Evolutionary conservation across 1,140 invertebrate species (phyloP).

Genomic region (Drosophila kikkawai): DNA sequence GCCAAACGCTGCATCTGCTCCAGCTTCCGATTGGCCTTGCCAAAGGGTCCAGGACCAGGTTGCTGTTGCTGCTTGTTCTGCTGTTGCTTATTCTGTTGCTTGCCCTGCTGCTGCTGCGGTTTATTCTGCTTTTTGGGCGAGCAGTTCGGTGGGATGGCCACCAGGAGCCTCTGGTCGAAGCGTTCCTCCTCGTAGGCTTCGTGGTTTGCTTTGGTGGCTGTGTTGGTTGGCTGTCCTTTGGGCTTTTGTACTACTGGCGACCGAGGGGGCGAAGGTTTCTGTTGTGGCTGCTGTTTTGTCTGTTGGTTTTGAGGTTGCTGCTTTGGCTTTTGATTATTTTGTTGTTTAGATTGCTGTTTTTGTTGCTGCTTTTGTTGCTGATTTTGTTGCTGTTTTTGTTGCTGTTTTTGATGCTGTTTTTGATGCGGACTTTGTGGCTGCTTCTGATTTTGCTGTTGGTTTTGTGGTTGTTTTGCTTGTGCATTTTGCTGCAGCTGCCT

Average conservation of each 20-base stretch:
- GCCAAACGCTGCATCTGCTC: conserved; percentile 57
- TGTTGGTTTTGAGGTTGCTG: conserved; percentile 15
- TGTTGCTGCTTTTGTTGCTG: not conserved
- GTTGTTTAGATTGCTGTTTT: conserved; percentile 22
- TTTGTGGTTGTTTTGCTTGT: conserved; percentile 9
- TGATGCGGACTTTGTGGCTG: not conserved
- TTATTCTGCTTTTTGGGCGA: conserved; percentile 33
- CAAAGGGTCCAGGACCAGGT: conserved; percentile 56
- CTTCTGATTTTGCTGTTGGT: not conserved
- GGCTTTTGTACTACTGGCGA: conserved; percentile 30
- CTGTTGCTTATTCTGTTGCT: conserved; percentile 32
- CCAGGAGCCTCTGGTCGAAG: conserved; percentile 64
- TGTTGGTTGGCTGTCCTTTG: conserved; percentile 5
- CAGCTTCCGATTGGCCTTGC: conserved; percentile 63
- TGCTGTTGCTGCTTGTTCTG: conserved; percentile 36
- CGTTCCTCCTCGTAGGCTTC: conserved; percentile 57
- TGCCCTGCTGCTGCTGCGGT: conserved; percentile 15
- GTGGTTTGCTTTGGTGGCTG: conserved; percentile 18
- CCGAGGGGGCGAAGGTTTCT: conserved; percentile 17
- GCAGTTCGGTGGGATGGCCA: conserved; percentile 62
- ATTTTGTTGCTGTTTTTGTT: conserved; percentile 1
- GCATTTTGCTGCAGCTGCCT: conserved; percentile 8
- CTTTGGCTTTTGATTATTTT: conserved; percentile 24
- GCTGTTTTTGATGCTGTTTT: conserved; percentile 7
- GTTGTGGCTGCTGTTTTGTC: conserved; percentile 27